Evolutionary conservation across 2,888 invertebrate genomes (phyloP), one percentile per base, ranked within the genome.

Genomic region (Platycheirus albimanus): DNA sequence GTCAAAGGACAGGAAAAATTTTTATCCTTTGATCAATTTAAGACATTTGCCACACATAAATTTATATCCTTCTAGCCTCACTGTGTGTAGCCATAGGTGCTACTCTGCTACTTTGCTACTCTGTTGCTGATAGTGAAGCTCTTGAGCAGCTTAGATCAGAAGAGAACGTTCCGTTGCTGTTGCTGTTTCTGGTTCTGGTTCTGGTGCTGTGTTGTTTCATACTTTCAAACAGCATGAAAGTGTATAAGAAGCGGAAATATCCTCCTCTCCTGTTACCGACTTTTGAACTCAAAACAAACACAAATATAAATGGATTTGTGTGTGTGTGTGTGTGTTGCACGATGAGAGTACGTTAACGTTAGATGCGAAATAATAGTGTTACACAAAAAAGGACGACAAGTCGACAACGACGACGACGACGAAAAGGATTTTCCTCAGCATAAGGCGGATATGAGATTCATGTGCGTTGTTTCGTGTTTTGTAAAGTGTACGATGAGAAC

Each of bases 401-500:
- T n/a, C n/a, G n/a, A n/a, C n/a, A n/a, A n/a, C n/a, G n/a, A n/a
- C n/a, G n/a, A n/a, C n/a, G n/a, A 74, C 56, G 52, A 67, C 36
- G 64, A 72, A 64, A 72, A 69, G 78, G 67, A 81, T 81, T 72
- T 77, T 72, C 67, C 54, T 28, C 63, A 51, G 54, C 81, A 78
- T 74, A 78, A 83, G 78, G 78, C 74, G 78, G 78, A 78, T 78
- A 78, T 78, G 78, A 78, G 78, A 74, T 83, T 83, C 83, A 83
- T 83, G 78, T 83, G 83, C 78, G 83, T 83, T 77, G 54, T 71
- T 51, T 70, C 51, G 51, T 30, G 20, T 58, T 11, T 43, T 24
- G 43, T 56, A 45, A 63, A 58, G 49, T 52, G 49, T 75, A 43
- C 61, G 45, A 67, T 54, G 61, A 79, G 74, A 33, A 61, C 45